Evolutionary conservation across 2,888 invertebrate species (phyloP).

Genomic region (Suillia variegata): DNA sequence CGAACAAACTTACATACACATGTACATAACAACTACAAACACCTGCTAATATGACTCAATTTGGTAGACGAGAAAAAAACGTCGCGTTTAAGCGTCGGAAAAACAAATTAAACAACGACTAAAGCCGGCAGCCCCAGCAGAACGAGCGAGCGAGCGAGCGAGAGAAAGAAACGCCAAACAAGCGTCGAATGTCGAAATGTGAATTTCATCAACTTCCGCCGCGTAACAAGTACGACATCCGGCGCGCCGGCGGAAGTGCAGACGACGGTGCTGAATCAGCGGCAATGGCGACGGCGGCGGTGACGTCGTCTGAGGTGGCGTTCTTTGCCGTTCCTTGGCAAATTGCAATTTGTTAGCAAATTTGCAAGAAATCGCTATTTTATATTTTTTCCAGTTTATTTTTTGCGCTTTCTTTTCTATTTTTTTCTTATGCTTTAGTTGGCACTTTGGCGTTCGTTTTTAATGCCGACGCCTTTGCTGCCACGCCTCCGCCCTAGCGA

Average conservation of each 20-base stretch:
- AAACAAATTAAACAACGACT: constrained; percentile 19
- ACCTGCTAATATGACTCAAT: not conserved
- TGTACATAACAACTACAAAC: no score
- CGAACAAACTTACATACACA: no score
- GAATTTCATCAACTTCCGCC: constrained; percentile 32
- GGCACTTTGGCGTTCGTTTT: constrained; percentile 7
- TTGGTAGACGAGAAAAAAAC: not conserved
- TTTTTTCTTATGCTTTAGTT: not conserved
- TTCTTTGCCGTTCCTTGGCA: constrained; percentile 9
- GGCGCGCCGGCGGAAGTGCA: constrained; percentile 13
- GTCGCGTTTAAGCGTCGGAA: not conserved
- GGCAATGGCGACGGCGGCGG: not conserved
- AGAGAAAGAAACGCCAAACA: not conserved
- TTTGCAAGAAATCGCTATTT: constrained; percentile 20
- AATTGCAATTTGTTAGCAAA: constrained; percentile 34
- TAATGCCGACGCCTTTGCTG: not conserved
- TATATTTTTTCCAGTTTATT: not conserved
- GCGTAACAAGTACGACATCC: constrained; percentile 35
- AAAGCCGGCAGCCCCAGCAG: not conserved
- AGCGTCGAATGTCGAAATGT: constrained; percentile 13
- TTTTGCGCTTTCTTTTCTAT: constrained; percentile 4
- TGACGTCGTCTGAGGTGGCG: constrained; percentile 14
- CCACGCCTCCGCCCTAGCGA: not conserved
- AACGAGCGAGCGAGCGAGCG: not conserved
- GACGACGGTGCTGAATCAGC: not conserved